Conservation (phyloP, 2,888 invertebrate species). For the Allygus modestus region DNA sequence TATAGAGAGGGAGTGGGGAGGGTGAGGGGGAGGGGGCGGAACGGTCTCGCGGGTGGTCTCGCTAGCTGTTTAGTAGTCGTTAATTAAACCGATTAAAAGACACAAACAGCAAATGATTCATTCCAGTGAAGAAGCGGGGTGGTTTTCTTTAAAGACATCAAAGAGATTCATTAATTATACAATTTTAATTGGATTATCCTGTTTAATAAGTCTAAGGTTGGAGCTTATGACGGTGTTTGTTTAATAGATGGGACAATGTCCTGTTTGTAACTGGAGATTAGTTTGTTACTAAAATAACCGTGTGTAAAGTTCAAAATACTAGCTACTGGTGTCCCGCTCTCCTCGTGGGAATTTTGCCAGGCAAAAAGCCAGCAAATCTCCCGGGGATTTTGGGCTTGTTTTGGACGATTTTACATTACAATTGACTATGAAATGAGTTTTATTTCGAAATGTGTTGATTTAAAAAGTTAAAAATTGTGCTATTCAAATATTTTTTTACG, state of each 20-base stretch:
- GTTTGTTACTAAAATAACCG: too few species aligned
- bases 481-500: too few species aligned
- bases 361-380: too few species aligned
- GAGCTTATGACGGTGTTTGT: not conserved
- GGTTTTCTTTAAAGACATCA: not conserved
- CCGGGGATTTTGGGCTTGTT: too few species aligned
- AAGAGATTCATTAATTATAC: not conserved
- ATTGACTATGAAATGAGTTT: too few species aligned
- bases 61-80: not conserved
- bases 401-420: too few species aligned
- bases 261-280: too few species aligned
- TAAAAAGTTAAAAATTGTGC: too few species aligned
- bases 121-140: not conserved
- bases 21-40: not conserved
- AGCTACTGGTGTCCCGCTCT: too few species aligned
- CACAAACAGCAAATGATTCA: not conserved
- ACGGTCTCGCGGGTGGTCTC: not conserved
- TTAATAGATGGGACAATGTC: not conserved
- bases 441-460: too few species aligned
- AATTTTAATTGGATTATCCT: conserved; percentile 4
- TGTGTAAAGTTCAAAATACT: too few species aligned
- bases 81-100: conserved; percentile 14
- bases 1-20: not conserved
- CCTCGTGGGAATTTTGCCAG: too few species aligned
- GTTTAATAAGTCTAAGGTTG: not conserved